Evolutionary conservation across 2,888 invertebrate genomes (phyloP).

Genomic region (Caenorhabditis sp.): DNA sequence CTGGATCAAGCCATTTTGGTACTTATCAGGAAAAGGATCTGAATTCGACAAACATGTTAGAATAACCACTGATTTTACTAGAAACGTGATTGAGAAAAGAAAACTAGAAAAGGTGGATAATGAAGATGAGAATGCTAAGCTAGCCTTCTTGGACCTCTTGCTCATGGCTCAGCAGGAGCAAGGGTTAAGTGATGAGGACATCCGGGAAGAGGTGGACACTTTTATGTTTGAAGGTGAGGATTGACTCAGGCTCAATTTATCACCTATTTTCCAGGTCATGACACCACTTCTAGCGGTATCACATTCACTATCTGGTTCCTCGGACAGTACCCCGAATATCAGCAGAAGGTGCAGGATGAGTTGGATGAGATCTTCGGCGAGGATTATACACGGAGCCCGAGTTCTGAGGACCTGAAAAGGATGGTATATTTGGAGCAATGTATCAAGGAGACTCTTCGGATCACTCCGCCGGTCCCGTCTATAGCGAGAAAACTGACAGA

Average conservation of each 20-base stretch:
- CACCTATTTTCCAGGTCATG: constrained; percentile 68
- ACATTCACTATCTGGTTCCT: constrained; percentile 72
- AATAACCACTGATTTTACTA: constrained; percentile 48
- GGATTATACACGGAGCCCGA: constrained; percentile 48
- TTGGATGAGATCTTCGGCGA: constrained; percentile 48
- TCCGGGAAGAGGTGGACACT: constrained; percentile 72
- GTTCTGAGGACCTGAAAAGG: constrained; percentile 68
- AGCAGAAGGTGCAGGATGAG: constrained; percentile 59
- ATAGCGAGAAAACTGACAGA: constrained; percentile 43
- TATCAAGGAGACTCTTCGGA: constrained; percentile 62
- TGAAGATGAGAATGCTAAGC: neutral
- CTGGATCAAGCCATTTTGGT: constrained; percentile 74
- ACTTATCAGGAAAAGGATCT: constrained; percentile 73
- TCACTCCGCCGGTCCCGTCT: constrained; percentile 55
- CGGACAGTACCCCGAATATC: constrained; percentile 71
- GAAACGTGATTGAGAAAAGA: constrained; percentile 56
- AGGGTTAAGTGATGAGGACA: constrained; percentile 72
- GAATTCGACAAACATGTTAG: constrained; percentile 44
- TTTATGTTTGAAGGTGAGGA: constrained; percentile 73
- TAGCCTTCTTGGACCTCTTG: constrained; percentile 74
- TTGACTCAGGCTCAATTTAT: too few relatives aligned
- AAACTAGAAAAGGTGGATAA: neutral
- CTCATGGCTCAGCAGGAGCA: constrained; percentile 71
- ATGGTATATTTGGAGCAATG: constrained; percentile 67
- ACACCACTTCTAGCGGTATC: constrained; percentile 73